Percentiles rank a stretch among this genome's conserved stretches.
phyloP scores from a whole-genome alignment of 2,113 vertebrate genomes.

The Balaeniceps rex region DNA sequence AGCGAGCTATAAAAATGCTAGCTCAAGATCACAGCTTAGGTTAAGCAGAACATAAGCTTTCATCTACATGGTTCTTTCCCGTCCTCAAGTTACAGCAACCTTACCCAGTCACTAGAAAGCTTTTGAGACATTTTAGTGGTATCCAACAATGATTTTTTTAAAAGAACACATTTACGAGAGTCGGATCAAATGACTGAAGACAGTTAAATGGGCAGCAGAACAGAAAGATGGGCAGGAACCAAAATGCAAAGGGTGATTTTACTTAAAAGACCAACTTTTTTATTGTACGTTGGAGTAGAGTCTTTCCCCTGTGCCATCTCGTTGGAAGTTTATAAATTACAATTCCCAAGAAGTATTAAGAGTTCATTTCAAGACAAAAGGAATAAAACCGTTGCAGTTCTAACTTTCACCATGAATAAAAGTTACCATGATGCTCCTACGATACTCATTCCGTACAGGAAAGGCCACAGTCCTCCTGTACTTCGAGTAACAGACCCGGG shows the following conservation, averaged over 20 bases:
- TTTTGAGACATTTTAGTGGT: neutral
- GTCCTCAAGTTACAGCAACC: neutral
- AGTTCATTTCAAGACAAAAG: slow-evolving; percentile 47
- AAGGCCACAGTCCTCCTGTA: neutral
- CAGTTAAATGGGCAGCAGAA: neutral
- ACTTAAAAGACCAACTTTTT: slow-evolving; percentile 60
- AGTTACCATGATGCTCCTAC: slow-evolving; percentile 17
- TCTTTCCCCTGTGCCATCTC: slow-evolving; percentile 35
- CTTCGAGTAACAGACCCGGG: neutral
- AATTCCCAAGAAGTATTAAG: slow-evolving; percentile 30
- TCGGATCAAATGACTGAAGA: neutral
- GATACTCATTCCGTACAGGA: neutral
- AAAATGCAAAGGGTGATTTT: slow-evolving; percentile 44
- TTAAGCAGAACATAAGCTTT: neutral
- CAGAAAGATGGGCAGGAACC: slow-evolving; percentile 39
- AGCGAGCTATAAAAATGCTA: neutral
- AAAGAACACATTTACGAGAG: neutral
- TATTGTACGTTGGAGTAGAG: slow-evolving; percentile 47
- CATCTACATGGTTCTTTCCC: neutral
- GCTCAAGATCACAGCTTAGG: neutral
- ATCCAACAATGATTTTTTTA: neutral
- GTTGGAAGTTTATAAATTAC: slow-evolving; percentile 62
- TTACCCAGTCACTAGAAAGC: neutral
- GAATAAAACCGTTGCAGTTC: slow-evolving; percentile 22
- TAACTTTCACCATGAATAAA: slow-evolving; percentile 7